Conservation (phyloP, 2,797 vertebrate genomes). For the Enteromius fasciolatus region DNA sequence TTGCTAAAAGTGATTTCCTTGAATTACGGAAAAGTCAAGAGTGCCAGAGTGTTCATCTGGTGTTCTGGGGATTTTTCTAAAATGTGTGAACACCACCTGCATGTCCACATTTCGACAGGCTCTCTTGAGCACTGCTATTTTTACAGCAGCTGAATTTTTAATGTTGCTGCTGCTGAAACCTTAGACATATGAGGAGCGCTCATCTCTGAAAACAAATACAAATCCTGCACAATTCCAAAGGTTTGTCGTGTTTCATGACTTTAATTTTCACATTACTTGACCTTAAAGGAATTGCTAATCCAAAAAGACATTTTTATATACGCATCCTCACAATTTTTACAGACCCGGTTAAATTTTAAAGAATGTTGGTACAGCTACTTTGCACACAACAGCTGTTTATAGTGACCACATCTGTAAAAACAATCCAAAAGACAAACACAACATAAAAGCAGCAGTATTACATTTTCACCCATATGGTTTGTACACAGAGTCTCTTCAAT, state of each 20-base stretch:
- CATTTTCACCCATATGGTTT: not conserved
- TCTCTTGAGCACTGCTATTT: conserved; percentile 49
- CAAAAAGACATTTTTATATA: not conserved
- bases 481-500: not conserved
- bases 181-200: not conserved
- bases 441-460: not conserved
- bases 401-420: not conserved
- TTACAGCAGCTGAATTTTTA: conserved; percentile 53
- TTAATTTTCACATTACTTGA: not conserved
- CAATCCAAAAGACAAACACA: not conserved
- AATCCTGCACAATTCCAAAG: conserved; percentile 51
- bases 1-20: not conserved
- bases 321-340: not conserved
- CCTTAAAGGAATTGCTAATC: not conserved
- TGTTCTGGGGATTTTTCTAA: conserved; percentile 11
- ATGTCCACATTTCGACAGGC: conserved; percentile 47
- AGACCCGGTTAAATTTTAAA: not conserved
- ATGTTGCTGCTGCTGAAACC: conserved; percentile 37
- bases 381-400: not conserved
- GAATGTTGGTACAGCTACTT: not conserved
- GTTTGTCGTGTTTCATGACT: not conserved
- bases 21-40: not conserved
- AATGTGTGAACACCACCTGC: conserved; percentile 37
- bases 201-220: conserved; percentile 42
- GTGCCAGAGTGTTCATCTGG: not conserved